Conservation (phyloP, 2,888 invertebrate genomes). For the Busseola fusca region DNA sequence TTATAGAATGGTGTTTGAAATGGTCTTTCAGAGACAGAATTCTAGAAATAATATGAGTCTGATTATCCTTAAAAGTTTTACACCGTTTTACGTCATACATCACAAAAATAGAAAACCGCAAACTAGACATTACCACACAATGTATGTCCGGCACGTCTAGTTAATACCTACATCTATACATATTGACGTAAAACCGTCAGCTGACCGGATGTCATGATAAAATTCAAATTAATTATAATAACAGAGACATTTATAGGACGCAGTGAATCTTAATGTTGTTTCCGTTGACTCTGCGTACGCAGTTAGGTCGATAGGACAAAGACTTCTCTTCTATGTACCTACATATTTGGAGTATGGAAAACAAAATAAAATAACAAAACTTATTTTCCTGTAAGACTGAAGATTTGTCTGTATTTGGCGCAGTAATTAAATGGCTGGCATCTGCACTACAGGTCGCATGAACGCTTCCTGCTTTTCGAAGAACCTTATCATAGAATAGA, state of each 20-base stretch:
- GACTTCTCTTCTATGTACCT: constrained; percentile 30
- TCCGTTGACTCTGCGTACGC: constrained; percentile 18
- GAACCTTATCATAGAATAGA: too few relatives aligned
- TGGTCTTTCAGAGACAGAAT: too few relatives aligned
- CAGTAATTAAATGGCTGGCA: not conserved
- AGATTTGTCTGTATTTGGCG: not conserved
- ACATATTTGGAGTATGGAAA: constrained; percentile 9
- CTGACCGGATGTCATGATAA: constrained; percentile 33
- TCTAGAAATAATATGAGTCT: too few relatives aligned
- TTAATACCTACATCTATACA: not conserved
- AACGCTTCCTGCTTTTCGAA: not conserved
- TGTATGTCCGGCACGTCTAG: not conserved
- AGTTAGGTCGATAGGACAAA: constrained; percentile 33
- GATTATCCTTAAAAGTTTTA: not conserved
- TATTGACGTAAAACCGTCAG: constrained; percentile 24
- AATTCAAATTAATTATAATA: constrained; percentile 47
- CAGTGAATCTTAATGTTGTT: constrained; percentile 26
- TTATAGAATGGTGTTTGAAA: too few relatives aligned
- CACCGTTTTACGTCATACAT: not conserved
- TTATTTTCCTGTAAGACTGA: constrained; percentile 3
- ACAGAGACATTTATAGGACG: constrained; percentile 31
- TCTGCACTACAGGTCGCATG: not conserved
- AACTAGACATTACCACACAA: constrained; percentile 11
- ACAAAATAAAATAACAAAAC: not conserved
- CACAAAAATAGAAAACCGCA: constrained; percentile 1